These are phyloP conservation scores for Catotricha subobsoleta DNA, from an alignment of 2,888 invertebrate species.

Conservation along the genomic window DNA sequence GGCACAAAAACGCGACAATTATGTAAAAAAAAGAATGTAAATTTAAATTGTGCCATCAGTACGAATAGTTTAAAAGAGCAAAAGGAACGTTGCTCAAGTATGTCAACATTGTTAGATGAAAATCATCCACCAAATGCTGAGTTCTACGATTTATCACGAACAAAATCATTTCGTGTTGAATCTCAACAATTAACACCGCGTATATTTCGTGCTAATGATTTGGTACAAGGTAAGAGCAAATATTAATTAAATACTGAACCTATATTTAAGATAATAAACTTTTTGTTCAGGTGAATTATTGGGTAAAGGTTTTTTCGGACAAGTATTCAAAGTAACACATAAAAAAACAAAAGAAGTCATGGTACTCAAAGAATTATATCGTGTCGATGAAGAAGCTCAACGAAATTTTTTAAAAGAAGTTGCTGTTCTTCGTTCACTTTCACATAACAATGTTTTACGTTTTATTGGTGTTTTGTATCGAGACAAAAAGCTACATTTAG, in stretches of 20 bases:
- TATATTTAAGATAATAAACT: not conserved
- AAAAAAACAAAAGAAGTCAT: constrained; percentile 80
- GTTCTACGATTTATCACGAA: constrained; percentile 58
- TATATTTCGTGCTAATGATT: constrained; percentile 80
- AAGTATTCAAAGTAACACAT: constrained; percentile 81
- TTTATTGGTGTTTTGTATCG: constrained; percentile 89
- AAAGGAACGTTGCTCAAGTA: constrained; percentile 69
- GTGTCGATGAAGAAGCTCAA: constrained; percentile 88
- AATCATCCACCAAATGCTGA: constrained; percentile 29
- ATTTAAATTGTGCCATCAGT: constrained; percentile 16
- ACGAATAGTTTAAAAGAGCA: constrained; percentile 33
- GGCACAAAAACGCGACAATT: constrained; percentile 44
- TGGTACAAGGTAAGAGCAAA: constrained; percentile 41
- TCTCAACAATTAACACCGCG: constrained; percentile 36
- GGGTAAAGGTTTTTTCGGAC: constrained; percentile 89
- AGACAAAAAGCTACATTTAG: constrained; percentile 75
- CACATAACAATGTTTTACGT: constrained; percentile 76
- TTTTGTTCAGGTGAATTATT: constrained; percentile 47
- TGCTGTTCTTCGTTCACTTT: constrained; percentile 73
- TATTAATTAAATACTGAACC: no score
- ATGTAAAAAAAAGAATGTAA: constrained; percentile 35
- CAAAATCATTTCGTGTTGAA: constrained; percentile 61
- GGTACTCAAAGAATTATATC: constrained; percentile 85
- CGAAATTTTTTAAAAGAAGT: constrained; percentile 90
- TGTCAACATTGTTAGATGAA: constrained; percentile 67